Evolutionary conservation across 2,797 vertebrate genomes (phyloP).

Genomic region (Heterohyrax brucei): DNA sequence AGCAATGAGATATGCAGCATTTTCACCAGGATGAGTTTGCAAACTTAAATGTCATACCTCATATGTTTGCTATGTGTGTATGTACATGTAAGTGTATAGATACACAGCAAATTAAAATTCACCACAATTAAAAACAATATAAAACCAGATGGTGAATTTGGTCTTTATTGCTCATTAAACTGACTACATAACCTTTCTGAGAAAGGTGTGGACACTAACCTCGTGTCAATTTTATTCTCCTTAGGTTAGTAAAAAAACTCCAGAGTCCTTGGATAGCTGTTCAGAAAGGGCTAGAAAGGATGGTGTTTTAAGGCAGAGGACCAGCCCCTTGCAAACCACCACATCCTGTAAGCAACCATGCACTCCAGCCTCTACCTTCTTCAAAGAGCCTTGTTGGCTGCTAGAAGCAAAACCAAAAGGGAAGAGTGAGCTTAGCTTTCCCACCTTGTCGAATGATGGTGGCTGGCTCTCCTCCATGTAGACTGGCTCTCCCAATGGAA

Average conservation of each 20-base stretch:
- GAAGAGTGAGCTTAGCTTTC: neutral
- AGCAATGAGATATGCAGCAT: too few species aligned
- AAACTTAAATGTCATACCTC: too few species aligned
- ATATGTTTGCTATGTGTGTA: too few species aligned
- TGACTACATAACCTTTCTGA: neutral
- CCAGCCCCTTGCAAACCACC: too few species aligned
- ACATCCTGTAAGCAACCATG: neutral
- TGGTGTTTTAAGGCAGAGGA: neutral
- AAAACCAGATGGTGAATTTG: neutral
- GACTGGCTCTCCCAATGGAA: conserved; percentile 95
- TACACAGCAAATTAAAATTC: too few species aligned
- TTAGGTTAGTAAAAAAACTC: neutral
- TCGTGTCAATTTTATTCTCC: neutral
- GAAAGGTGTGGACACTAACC: neutral
- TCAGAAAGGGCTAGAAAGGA: neutral
- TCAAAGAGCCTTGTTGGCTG: neutral
- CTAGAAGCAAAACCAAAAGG: neutral
- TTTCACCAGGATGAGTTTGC: too few species aligned
- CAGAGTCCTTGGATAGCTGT: neutral
- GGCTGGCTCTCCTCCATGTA: conserved; percentile 93
- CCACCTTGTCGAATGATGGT: conserved; percentile 94
- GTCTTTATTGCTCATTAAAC: neutral
- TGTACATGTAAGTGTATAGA: too few species aligned
- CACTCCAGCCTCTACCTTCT: neutral
- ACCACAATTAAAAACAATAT: neutral